phyloP scores from a whole-genome alignment of 2,888 invertebrate genomes.

The Drosophila parthenogenetica region DNA sequence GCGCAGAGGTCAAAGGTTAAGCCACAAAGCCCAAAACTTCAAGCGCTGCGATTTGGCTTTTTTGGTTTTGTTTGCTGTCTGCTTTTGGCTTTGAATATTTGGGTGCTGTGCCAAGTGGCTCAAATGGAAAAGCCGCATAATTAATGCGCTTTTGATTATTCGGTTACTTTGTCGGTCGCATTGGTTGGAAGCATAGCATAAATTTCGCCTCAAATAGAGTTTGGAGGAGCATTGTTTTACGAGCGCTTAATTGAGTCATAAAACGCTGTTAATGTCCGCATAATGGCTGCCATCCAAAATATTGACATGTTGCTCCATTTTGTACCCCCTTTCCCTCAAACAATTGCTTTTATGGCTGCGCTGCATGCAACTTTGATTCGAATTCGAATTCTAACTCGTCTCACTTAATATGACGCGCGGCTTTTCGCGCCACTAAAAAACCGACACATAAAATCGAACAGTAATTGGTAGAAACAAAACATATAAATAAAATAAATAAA shows the following conservation, averaged over 20 bases:
- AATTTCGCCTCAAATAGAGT: constrained; percentile 30
- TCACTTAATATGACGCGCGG: constrained; percentile 26
- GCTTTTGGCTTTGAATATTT: constrained; percentile 24
- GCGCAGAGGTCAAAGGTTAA: constrained; percentile 13
- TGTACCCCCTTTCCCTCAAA: not conserved
- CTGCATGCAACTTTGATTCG: constrained; percentile 15
- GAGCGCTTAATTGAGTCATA: constrained; percentile 69
- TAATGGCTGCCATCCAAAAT: constrained; percentile 46
- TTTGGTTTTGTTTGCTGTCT: not conserved
- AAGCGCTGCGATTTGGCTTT: constrained; percentile 41
- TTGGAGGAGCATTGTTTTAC: constrained; percentile 50
- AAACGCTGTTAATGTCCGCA: constrained; percentile 60
- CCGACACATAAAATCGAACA: constrained; percentile 36
- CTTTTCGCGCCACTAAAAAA: constrained; percentile 47
- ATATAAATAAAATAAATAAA: constrained; percentile 18
- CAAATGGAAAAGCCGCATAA: constrained; percentile 57
- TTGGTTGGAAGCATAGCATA: constrained; percentile 26
- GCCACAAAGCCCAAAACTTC: constrained; percentile 35
- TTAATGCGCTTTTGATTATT: constrained; percentile 66
- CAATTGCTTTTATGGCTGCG: constrained; percentile 4
- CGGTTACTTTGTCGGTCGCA: constrained; percentile 12
- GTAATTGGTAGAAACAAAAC: constrained; percentile 25
- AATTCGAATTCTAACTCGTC: not conserved
- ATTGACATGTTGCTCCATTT: constrained; percentile 47
- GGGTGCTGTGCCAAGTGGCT: constrained; percentile 32